Percentiles rank a stretch among this genome's conserved stretches.
Evolutionary conservation across 2,797 vertebrate genomes (phyloP).

Genomic region (Artibeus jamaicensis): DNA sequence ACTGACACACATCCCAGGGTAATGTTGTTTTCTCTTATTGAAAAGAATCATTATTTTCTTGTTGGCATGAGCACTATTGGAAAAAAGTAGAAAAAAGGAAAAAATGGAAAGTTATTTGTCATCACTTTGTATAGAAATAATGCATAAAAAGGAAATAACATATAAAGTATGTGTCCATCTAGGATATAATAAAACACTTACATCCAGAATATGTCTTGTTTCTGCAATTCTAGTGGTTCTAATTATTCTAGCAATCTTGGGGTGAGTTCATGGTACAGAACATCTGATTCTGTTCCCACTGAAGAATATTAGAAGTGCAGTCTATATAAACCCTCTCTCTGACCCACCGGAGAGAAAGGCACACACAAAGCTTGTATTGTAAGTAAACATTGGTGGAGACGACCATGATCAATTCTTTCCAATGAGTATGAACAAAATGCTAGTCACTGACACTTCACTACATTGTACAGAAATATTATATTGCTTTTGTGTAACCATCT

Average conservation of each 20-base stretch:
- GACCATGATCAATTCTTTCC: background rate
- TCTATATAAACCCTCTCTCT: background rate
- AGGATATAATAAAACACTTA: slow-evolving; percentile 34
- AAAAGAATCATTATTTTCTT: slow-evolving; percentile 35
- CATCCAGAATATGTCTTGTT: background rate
- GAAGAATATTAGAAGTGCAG: background rate
- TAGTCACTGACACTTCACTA: background rate
- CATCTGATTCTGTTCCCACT: background rate
- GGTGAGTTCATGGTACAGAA: background rate
- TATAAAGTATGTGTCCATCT: background rate
- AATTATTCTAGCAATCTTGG: background rate
- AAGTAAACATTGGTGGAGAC: background rate
- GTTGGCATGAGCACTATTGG: slow-evolving; percentile 18
- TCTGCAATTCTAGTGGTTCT: background rate
- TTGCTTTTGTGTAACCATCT: background rate
- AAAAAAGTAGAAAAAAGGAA: background rate
- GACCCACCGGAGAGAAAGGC: background rate
- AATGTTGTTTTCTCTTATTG: slow-evolving; percentile 45
- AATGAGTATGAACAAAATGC: background rate
- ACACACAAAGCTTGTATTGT: background rate
- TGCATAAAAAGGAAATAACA: slow-evolving; percentile 39
- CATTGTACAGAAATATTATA: background rate
- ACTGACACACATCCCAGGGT: slow-evolving; percentile 39
- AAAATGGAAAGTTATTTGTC: background rate
- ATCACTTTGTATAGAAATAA: background rate